Evolutionary conservation across 1,140 invertebrate species (phyloP), one percentile per base, ranked within the genome.

Genomic region (Drosophila seguyi): DNA sequence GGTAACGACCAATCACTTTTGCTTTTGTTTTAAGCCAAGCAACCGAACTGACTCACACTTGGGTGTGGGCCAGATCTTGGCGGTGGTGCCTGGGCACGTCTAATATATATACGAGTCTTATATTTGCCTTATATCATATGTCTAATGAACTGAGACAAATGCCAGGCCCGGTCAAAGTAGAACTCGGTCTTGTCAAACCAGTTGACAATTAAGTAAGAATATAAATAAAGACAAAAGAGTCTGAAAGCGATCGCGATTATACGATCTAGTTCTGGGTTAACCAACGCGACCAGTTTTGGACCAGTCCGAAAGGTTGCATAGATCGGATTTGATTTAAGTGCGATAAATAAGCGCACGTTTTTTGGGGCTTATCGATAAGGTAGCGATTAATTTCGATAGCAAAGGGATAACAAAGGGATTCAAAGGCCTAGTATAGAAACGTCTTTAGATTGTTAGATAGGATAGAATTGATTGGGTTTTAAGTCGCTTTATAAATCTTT

Each of bases 121-220:
- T n/a, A n/a, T n/a, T n/a, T n/a, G n/a, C 29, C 45, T 29, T 29
- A 29, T 25, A 29, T 62, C 10, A 59, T 45, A 59, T 45, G 29
- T 31, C 45, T 71, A 71, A 71, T 71, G 63, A 78, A 66, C 82
- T 83, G 65, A 78, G 66, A 44, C 75, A 85, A 87, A 87, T 79
- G 83, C 68, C 82, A 85, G 76, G 63, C 72, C 39, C 68, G 65
- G 69, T 66, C 76, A 63, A 68, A 85, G 66, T 62, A 86, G 82
- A 84, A 85, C 67, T 74, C 60, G 67, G 81, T 52, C 81, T 59
- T 45, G 84, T 88, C 81, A 90, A 88, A 88, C 84, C 84, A 85
- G 84, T 88, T 90, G 47, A 84, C 63, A 85, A 90, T 88, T 81
- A 88, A 48, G 50, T 56, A 41, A 55, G 55, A 66, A 34, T 66